Evolutionary conservation across 2,888 invertebrate genomes (phyloP), one percentile per base, ranked within the genome.

Genomic region (Acrobasis consociella): DNA sequence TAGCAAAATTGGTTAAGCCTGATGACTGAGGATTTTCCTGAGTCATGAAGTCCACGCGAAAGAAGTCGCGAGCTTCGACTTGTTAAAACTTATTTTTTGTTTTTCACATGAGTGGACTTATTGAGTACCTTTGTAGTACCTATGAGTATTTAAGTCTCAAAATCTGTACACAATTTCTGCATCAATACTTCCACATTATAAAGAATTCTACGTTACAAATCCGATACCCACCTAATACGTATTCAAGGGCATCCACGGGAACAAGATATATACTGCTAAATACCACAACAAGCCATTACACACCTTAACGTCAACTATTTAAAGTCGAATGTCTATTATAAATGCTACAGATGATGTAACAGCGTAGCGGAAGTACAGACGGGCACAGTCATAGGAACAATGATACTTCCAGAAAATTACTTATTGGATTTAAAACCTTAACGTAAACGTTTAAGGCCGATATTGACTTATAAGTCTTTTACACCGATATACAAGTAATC

Each of bases 301-400:
- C n/a, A 55, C 17, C 17, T 49, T 62, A 55, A 8, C 1, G 1
- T 9, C 1, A 9, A 31, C 11, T 0, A 37, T 11, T 49, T 62
- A 38, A 49, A 49, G 46, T 49, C 10, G 49, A 62, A n/a, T 38
- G 37, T 62, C 9, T 22, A 8, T 49, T 37, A 22, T n/a, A 17
- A 39, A 42, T 8, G 16, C 46, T 15, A 62, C 55, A 62, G 55
- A 62, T 62, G 62, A 62, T 56, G 62, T 62, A 62, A 62, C 62
- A 56, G 39, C 51, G 39, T 60, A 52, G 49, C 62, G 62, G 62
- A 62, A 55, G 62, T 62, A 53, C 52, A 7, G 46, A 22, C 60
- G 31, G 37, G 60, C 39, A 42, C 38, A 62, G 42, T 61, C 62
- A 62, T 55, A 55, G 62, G 62, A 55, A 62, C 62, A 49, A 62